Percentiles rank a stretch among this genome's conserved stretches.
Evolutionary conservation across 1,140 invertebrate species (phyloP).

Genomic region (Papilio polytes): DNA sequence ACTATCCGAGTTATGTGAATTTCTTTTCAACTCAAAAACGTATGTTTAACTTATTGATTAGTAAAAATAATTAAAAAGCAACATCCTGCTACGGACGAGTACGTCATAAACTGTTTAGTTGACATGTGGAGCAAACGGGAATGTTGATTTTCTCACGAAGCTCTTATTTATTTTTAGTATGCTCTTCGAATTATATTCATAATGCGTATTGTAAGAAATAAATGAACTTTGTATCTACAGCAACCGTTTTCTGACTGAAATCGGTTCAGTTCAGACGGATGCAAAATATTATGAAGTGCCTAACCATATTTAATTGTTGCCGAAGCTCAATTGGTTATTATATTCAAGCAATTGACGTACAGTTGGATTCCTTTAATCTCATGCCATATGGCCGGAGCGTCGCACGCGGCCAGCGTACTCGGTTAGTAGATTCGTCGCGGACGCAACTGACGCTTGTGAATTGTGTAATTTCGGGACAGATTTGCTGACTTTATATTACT

Average conservation of each 20-base stretch:
- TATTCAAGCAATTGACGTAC: constrained; percentile 1
- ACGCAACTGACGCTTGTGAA: constrained; percentile 58
- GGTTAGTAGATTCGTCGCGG: constrained; percentile 63
- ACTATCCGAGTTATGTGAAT: no score
- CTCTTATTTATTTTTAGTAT: neutral
- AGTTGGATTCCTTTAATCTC: constrained; percentile 36
- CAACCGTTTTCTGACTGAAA: neutral
- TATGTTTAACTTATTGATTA: neutral
- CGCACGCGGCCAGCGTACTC: constrained; percentile 49
- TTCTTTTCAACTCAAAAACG: no score
- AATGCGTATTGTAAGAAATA: neutral
- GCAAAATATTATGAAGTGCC: neutral
- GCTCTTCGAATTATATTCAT: neutral
- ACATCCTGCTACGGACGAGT: neutral
- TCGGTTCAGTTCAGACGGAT: neutral
- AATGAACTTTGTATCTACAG: neutral
- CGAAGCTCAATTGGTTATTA: neutral
- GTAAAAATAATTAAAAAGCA: neutral
- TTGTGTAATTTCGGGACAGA: constrained; percentile 31
- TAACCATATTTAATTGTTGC: neutral
- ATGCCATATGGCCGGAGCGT: constrained; percentile 44
- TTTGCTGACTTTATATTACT: constrained; percentile 4
- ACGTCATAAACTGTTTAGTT: neutral
- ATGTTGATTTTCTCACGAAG: neutral
- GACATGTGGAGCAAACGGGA: neutral